Conservation (phyloP, 2,113 vertebrate species). For the Zapus hudsonius region DNA sequence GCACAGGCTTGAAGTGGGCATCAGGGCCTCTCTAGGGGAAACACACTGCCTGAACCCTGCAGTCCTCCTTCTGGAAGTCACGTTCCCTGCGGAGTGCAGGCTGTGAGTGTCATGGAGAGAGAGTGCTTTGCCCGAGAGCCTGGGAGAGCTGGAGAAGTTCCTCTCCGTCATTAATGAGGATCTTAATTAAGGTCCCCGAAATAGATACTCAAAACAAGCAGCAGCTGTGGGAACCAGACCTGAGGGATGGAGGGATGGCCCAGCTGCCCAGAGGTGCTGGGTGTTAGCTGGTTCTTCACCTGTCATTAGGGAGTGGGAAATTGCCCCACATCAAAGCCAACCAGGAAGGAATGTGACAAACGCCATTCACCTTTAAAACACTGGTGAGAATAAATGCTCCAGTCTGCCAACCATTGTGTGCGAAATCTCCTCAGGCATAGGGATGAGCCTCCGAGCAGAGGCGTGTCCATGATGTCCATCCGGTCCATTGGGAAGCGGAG, state of each 20-base stretch:
- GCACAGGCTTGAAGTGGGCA: not conserved
- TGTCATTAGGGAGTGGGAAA: constrained; percentile 81
- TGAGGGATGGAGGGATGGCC: constrained; percentile 25
- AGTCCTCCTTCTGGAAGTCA: not conserved
- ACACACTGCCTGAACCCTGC: not conserved
- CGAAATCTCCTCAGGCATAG: constrained; percentile 66
- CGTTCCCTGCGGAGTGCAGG: not conserved
- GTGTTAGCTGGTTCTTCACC: constrained; percentile 74
- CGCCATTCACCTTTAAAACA: constrained; percentile 76
- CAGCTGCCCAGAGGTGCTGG: constrained; percentile 74
- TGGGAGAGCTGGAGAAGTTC: constrained; percentile 72
- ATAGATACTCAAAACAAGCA: constrained; percentile 74
- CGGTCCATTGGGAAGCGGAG: constrained; percentile 51
- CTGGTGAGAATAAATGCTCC: constrained; percentile 71
- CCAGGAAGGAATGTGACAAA: constrained; percentile 78
- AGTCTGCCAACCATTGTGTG: constrained; percentile 78
- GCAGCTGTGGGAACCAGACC: constrained; percentile 78
- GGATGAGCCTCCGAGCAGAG: constrained; percentile 33
- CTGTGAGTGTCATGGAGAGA: constrained; percentile 64
- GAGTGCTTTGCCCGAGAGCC: constrained; percentile 40
- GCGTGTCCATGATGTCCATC: constrained; percentile 56
- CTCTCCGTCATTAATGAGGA: constrained; percentile 77
- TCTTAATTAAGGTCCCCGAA: constrained; percentile 80
- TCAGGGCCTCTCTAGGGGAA: not conserved
- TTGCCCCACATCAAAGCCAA: constrained; percentile 79